A percentile compares a stretch with the other conserved stretches of the same genome.
Evolutionary conservation across 2,113 vertebrate species (phyloP).

Genomic region (Pleuronectes platessa): DNA sequence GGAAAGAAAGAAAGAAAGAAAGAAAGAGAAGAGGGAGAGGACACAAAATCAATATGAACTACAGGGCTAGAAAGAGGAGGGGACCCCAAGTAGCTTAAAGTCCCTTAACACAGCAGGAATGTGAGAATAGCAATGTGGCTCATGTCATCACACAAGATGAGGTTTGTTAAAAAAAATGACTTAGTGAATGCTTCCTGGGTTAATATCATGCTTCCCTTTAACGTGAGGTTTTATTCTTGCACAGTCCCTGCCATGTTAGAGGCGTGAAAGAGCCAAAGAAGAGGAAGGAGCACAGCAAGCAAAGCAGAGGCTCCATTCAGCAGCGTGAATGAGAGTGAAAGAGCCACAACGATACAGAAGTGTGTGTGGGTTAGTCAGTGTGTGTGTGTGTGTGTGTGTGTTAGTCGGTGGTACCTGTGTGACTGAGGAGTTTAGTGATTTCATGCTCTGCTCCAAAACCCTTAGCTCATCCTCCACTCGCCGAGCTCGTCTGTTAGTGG

Average conservation of each 20-base stretch:
- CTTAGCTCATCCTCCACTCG: slow-evolving; percentile 92
- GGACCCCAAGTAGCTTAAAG: slow-evolving; percentile 39
- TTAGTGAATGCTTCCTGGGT: background rate
- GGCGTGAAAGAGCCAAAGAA: slow-evolving; percentile 53
- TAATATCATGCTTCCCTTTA: slow-evolving; percentile 15
- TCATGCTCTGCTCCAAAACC: slow-evolving; percentile 95
- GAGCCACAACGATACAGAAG: slow-evolving; percentile 67
- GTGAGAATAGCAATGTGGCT: slow-evolving; percentile 23
- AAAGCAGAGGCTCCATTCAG: slow-evolving; percentile 65
- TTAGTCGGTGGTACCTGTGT: slow-evolving; percentile 89
- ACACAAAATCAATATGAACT: slow-evolving; percentile 83
- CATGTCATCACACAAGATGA: background rate
- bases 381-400: slow-evolving; percentile 21
- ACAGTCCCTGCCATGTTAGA: slow-evolving; percentile 78
- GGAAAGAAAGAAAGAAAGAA: slow-evolving; percentile 53
- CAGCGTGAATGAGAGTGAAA: slow-evolving; percentile 69
- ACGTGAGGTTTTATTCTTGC: slow-evolving; percentile 29
- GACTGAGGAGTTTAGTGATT: slow-evolving; percentile 92
- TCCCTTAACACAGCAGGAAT: slow-evolving; percentile 73
- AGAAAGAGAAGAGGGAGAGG: slow-evolving; percentile 68
- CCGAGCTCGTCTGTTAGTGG: slow-evolving; percentile 92
- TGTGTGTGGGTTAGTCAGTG: slow-evolving; percentile 40
- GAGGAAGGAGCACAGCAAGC: slow-evolving; percentile 69
- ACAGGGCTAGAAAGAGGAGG: slow-evolving; percentile 50
- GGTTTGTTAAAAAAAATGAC: background rate